phyloP scores from a whole-genome alignment of 1,140 invertebrate genomes.

The Eufriesea mexicana region DNA sequence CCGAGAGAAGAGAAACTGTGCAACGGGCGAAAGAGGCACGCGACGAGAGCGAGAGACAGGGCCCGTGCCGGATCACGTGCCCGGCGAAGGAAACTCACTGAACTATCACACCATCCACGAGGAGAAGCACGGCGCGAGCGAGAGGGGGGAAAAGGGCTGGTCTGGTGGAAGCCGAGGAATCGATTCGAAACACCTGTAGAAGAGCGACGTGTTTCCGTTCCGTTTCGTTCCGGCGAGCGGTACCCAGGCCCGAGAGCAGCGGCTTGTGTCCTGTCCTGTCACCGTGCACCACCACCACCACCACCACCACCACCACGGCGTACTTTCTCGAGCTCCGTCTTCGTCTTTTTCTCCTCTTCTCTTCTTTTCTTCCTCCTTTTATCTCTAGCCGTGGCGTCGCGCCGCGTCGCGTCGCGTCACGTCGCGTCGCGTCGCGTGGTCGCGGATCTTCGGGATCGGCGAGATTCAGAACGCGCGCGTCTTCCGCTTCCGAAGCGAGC shows the following conservation, averaged over 20 bases:
- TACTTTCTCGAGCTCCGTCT: constrained; percentile 27
- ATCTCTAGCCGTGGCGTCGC: too few species aligned
- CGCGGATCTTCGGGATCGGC: too few species aligned
- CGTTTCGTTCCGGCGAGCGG: constrained; percentile 20
- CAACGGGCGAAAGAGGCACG: constrained; percentile 14
- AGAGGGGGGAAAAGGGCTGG: constrained; percentile 1
- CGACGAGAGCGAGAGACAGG: constrained; percentile 17
- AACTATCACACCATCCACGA: constrained; percentile 42
- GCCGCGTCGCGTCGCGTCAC: too few species aligned
- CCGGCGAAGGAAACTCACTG: constrained; percentile 47
- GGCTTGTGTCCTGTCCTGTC: constrained; percentile 30
- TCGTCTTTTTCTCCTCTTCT: not conserved
- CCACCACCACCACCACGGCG: too few species aligned
- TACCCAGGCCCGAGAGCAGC: not conserved
- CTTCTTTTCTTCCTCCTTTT: not conserved
- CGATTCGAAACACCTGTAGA: constrained; percentile 56
- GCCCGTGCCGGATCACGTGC: constrained; percentile 38
- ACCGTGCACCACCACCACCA: constrained; percentile 34
- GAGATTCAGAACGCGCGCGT: constrained; percentile 25
- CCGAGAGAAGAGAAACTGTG: constrained; percentile 12
- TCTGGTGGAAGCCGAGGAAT: constrained; percentile 22
- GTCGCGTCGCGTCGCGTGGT: too few species aligned
- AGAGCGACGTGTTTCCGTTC: constrained; percentile 40
- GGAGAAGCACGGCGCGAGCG: not conserved
- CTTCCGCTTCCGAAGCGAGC: not conserved